These are phyloP conservation scores for Apeltes quadracus DNA, from an alignment of 2,113 vertebrate genomes.

Conservation along the genomic window DNA sequence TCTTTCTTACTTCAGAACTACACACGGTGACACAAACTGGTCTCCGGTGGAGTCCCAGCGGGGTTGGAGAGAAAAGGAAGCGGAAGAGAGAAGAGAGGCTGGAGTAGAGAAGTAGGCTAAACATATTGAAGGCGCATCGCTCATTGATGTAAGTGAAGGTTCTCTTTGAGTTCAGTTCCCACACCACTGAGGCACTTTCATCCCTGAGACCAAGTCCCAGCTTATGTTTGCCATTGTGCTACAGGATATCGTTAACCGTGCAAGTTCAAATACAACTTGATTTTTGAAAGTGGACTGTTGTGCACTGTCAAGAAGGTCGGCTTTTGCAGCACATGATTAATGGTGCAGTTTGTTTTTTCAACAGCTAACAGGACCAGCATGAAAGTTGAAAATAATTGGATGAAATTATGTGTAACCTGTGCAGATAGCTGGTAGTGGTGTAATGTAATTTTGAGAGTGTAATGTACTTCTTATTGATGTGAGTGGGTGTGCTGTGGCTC, in stretches of 20 bases:
- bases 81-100: slow-evolving; percentile 5
- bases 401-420: slow-evolving; percentile 8
- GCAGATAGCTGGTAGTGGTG: not conserved
- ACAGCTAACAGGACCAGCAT: slow-evolving; percentile 5
- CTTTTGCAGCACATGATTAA: slow-evolving; percentile 43
- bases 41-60: slow-evolving; percentile 7
- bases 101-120: not conserved
- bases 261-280: slow-evolving; percentile 34
- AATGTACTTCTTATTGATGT: slow-evolving; percentile 21
- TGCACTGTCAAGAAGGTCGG: slow-evolving; percentile 33
- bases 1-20: not conserved
- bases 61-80: not conserved
- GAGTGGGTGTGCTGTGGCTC: slow-evolving; percentile 5
- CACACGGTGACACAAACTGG: not conserved
- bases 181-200: slow-evolving; percentile 34
- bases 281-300: slow-evolving; percentile 20
- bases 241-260: slow-evolving; percentile 33
- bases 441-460: slow-evolving; percentile 24
- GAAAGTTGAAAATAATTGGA: slow-evolving; percentile 7
- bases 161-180: slow-evolving; percentile 39
- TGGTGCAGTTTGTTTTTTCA: slow-evolving; percentile 29
- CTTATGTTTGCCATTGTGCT: slow-evolving; percentile 33
- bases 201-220: slow-evolving; percentile 15
- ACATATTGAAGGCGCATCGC: slow-evolving; percentile 20
- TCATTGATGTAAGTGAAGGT: slow-evolving; percentile 29